A percentile compares a stretch with the other conserved stretches of the same genome.
These are phyloP conservation scores for Dascyllus trimaculatus DNA, from an alignment of 2,113 vertebrate genomes.

Conservation along the genomic window DNA sequence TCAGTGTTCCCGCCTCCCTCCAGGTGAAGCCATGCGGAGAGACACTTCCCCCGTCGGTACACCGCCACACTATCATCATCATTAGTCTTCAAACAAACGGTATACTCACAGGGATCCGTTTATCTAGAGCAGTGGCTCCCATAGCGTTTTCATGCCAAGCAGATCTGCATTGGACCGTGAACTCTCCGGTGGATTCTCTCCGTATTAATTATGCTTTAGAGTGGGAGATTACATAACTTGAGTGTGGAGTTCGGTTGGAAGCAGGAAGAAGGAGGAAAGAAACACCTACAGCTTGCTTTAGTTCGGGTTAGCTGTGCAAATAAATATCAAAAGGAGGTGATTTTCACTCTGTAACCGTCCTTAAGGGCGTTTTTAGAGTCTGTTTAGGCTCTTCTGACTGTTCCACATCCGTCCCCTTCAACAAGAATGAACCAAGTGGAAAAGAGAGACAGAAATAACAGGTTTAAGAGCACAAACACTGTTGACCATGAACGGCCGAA, in stretches of 20 bases:
- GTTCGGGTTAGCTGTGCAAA: too few species aligned
- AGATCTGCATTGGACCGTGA: conserved; percentile 22
- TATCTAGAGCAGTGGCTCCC: conserved; percentile 15
- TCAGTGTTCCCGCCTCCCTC: neutral
- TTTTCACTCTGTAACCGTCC: too few species aligned
- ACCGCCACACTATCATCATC: conserved; percentile 4
- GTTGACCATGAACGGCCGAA: conserved; percentile 27
- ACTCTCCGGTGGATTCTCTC: neutral
- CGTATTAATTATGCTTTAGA: conserved; percentile 19
- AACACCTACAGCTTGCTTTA: too few species aligned
- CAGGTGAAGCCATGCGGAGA: neutral
- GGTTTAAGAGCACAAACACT: neutral
- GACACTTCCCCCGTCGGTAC: neutral
- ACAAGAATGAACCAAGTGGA: neutral
- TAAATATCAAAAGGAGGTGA: too few species aligned
- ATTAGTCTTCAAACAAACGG: conserved; percentile 30
- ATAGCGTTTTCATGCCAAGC: conserved; percentile 3
- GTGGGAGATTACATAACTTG: neutral
- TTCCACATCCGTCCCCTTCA: too few species aligned
- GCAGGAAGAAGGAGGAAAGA: too few species aligned
- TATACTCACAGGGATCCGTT: conserved; percentile 23
- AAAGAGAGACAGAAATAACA: neutral
- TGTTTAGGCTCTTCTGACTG: too few species aligned
- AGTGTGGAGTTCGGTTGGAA: neutral
- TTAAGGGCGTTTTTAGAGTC: too few species aligned